Base-by-base conservation (phyloP, 1,140 invertebrate species). In the Andricus grossulariae region DNA sequence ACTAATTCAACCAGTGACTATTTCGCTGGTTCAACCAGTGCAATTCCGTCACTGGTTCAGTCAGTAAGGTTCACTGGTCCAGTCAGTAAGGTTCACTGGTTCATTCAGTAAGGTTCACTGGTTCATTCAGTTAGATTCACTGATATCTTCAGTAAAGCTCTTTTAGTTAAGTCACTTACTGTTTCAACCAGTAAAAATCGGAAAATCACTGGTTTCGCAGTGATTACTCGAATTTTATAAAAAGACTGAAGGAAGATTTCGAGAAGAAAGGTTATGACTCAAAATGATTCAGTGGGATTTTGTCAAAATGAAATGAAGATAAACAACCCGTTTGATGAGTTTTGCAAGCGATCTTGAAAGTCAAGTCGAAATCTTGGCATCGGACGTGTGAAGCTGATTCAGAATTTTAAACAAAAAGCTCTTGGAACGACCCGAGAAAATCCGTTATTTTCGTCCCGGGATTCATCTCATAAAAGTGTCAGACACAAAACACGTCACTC, bases 401-500 rank as follows among this genome's bases (percentile, higher is more conserved):
- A 66, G 15, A 66, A 39, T 66, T 66, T 32, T 39, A 12, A 45
- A 32, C 25, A 39, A 39, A 66, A 66, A 66, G 25, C 21, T 15
- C 5, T 10, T 25, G 13, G 13, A 60, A 60, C 12, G 32, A 60
- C 16, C 57, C n/a, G 13, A 32, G 60, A 66, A 45, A 66, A 66
- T 32, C 39, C 25, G 8, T 16, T 66, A 66, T 66, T 66, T 66
- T 66, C n/a, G 16, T 39, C 25, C 5, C 4, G 15, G 5, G 60
- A 66, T 66, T 66, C 60, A 66, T 66, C 60, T 66, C 25, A 45
- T 32, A 66, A 66, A 66, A 25, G 15, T 66, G 32, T 66, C 60
- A 66, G 16, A 45, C 32, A 10, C 25, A 1, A 39, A 32, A 66
- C 60, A 32, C 60, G 60, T 66, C 25, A 66, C 5, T 15, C 19